Conservation (phyloP, 2,113 vertebrate genomes). For the rabbit (Oryctolagus cuniculus) region mOryCun1.1 NC_091439.1:10921001-10921500, state of each 20-base stretch:
- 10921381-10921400: conserved; percentile 33
- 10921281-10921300: not conserved
- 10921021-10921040: conserved; percentile 9
- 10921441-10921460: conserved; percentile 5
- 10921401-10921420: not conserved
- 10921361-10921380: not conserved
- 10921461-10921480: not conserved
- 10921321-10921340: conserved; percentile 1
- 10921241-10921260: not conserved
- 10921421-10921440: not conserved
- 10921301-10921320: not conserved
- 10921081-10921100: not conserved
- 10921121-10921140: not conserved
- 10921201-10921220: not conserved
- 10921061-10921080: not conserved
- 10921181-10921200: not conserved
- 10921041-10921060: conserved; percentile 36
- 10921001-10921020: not conserved
- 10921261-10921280: not conserved
- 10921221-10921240: conserved; percentile 5
- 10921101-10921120: not conserved
- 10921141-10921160: too few relatives aligned
- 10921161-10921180: not conserved
- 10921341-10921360: conserved; percentile 1
- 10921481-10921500: too few relatives aligned